Conservation (phyloP, 2,888 invertebrate species). For the Callyntrura guangdongensis region DNA sequence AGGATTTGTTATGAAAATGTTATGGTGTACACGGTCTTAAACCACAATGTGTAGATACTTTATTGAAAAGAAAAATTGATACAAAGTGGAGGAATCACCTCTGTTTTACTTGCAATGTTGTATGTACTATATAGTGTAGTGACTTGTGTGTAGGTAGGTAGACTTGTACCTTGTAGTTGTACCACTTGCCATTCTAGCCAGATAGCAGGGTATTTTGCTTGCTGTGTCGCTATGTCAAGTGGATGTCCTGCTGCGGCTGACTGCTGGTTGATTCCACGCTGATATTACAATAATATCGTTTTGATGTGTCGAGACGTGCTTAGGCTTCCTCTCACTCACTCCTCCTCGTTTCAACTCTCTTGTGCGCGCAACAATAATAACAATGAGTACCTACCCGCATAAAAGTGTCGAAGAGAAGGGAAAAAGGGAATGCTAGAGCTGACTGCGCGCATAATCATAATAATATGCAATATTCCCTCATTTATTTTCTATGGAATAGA, state of each 20-base stretch:
- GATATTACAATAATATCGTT: constrained; percentile 41
- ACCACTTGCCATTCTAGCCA: background rate
- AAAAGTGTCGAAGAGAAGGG: background rate
- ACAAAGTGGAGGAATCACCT: constrained; percentile 54
- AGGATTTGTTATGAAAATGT: constrained; percentile 6
- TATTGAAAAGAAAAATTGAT: constrained; percentile 31
- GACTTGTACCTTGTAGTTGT: no score
- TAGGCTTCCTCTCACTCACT: constrained; percentile 19
- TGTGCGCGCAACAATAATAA: background rate
- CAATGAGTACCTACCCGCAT: background rate
- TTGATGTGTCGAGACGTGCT: background rate
- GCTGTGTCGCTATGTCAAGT: constrained; percentile 62
- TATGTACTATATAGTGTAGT: background rate
- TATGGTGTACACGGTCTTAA: background rate
- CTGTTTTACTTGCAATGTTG: constrained; percentile 11
- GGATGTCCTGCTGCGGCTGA: constrained; percentile 51
- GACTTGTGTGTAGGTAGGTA: no score
- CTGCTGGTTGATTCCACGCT: constrained; percentile 53
- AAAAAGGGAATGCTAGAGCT: constrained; percentile 8
- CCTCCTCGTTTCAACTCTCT: background rate
- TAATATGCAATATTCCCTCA: background rate
- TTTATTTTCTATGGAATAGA: background rate
- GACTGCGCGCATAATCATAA: background rate
- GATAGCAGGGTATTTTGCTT: background rate
- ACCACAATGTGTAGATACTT: background rate